Evolutionary conservation across 1,140 invertebrate genomes (phyloP), one percentile per base, ranked within the genome.

Genomic region (Formica selysi): DNA sequence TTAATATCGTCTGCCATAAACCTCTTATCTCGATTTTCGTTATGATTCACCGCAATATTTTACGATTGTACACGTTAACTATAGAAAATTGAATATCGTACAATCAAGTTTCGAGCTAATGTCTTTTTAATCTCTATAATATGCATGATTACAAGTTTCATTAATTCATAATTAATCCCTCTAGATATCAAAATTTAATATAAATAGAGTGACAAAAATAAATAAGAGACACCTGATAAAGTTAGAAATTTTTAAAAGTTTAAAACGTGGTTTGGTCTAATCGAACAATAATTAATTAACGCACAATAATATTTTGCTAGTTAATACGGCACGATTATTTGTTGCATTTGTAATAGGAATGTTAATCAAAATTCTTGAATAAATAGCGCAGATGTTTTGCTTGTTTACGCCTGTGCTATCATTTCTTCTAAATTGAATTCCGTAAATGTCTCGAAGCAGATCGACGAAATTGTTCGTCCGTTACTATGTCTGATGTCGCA

Each of bases 341-440:
- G 13, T 13, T 7, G 16, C 32, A 0, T 22, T 36, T 13, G 4
- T 29, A 44, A 26, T 10, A n/a, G n/a, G 48, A 32, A 11, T 36
- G 36, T 41, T 57, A 57, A 70, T 57, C 16, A 36, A 76, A 79
- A 5, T 4, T 38, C 48, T 79, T 3, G 16, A 29, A 29, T 57
- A 59, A 59, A 41, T 70, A 44, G 48, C 36, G 10, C 64, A 57
- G 22, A 57, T 38, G 32, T 54, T 67, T 57, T 19, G 13, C 64
- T 22, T 57, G 22, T 80, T 22, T 22, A 22, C 22, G 22, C 22
- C 70, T 59, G 41, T 16, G 22, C 48, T 51, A 32, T 36, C 48
- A 32, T 64, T 41, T 70, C 41, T 38, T n/a, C 48, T 16, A 70
- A 80, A 80, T 70, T 80, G 22, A 70, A 80, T 80, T 80, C 48